A percentile compares a stretch with the other conserved stretches of the same genome.
Evolutionary conservation across 2,888 invertebrate species (phyloP).

Genomic region (Ramazzottius varieornatus): DNA sequence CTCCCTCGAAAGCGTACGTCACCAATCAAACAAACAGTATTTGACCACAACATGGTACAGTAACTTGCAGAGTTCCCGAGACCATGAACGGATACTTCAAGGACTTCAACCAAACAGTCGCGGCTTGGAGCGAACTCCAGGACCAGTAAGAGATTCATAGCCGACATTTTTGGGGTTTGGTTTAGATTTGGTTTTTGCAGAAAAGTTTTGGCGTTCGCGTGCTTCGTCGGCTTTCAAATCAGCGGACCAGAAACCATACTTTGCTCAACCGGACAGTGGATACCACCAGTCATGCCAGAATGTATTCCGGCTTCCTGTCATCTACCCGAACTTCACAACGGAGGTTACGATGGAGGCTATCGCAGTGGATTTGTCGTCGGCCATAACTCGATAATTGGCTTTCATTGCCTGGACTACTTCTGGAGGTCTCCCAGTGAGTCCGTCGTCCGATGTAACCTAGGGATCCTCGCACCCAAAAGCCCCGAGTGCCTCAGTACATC

Average conservation of each 20-base stretch:
- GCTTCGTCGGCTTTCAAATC: conserved; percentile 37
- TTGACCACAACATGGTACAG: too few species aligned
- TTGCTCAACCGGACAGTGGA: conserved; percentile 47
- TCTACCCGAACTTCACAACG: conserved; percentile 37
- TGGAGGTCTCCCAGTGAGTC: conserved; percentile 19
- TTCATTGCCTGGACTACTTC: conserved; percentile 25
- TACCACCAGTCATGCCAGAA: neutral
- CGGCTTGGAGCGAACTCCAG: neutral
- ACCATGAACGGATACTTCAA: neutral
- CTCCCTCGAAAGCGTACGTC: too few species aligned
- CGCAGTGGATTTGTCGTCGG: conserved; percentile 50
- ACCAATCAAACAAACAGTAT: too few species aligned
- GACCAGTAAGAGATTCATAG: neutral
- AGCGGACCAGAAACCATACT: conserved; percentile 41
- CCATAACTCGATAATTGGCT: conserved; percentile 47
- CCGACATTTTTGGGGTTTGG: too few species aligned
- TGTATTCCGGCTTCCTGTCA: conserved; percentile 35
- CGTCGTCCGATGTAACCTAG: conserved; percentile 36
- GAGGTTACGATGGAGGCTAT: conserved; percentile 48
- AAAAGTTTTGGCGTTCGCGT: too few species aligned
- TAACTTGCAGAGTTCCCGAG: neutral
- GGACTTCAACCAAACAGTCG: neutral
- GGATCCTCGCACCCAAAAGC: conserved; percentile 33
- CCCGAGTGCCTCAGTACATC: conserved; percentile 17
- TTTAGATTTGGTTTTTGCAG: too few species aligned